phyloP scores from a whole-genome alignment of 2,113 vertebrate species.

The Lasiurus cinereus region DNA sequence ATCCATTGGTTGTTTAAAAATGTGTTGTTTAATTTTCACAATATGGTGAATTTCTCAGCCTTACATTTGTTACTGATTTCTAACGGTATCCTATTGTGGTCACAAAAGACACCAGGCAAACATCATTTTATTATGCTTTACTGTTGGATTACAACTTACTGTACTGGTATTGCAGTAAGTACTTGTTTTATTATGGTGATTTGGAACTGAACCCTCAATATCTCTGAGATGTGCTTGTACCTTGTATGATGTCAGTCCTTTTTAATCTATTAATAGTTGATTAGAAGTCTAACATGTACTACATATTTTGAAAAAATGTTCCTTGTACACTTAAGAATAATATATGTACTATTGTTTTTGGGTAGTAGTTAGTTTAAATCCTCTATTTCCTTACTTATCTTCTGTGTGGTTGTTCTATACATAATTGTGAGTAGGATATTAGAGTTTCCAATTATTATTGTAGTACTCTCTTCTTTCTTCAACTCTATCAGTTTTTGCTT shows the following conservation, averaged over 20 bases:
- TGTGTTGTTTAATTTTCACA: neutral
- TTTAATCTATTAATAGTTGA: neutral
- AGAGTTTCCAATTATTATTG: neutral
- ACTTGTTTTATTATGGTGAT: neutral
- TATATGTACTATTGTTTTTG: neutral
- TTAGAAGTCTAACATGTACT: neutral
- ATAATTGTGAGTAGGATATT: neutral
- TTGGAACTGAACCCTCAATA: neutral
- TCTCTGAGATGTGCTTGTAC: neutral
- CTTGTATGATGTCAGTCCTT: neutral
- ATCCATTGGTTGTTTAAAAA: neutral
- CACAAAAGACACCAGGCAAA: neutral
- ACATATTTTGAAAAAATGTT: neutral
- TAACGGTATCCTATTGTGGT: neutral
- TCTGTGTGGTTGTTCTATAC: neutral
- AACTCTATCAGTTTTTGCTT: neutral
- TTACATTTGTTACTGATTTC: slow-evolving; percentile 2
- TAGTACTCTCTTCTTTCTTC: neutral
- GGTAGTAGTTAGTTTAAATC: neutral
- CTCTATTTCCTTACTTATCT: neutral
- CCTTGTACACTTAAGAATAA: neutral
- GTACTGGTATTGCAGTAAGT: neutral
- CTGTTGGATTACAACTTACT: neutral
- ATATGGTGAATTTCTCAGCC: neutral
- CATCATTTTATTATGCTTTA: neutral